Percentiles rank a stretch among this genome's conserved stretches.
Conservation (phyloP, 2,888 invertebrate species). For the Agrochola macilenta region DNA sequence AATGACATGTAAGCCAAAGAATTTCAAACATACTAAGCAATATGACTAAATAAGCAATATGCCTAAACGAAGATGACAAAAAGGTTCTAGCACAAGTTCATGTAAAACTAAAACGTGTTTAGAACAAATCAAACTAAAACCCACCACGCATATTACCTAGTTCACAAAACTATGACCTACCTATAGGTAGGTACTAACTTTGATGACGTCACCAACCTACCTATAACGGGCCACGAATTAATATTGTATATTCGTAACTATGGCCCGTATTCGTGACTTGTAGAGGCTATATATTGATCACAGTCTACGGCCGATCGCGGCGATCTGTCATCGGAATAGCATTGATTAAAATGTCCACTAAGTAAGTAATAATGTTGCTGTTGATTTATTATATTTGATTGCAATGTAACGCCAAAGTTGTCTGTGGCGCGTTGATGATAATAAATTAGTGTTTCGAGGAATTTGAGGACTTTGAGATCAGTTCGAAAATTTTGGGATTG, state of each 20-base stretch:
- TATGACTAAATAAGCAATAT: no score
- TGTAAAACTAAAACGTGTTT: background rate
- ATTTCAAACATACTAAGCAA: no score
- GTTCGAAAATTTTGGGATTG: constrained; percentile 26
- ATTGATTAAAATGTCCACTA: constrained; percentile 85
- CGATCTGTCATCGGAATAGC: constrained; percentile 82
- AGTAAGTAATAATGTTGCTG: constrained; percentile 81
- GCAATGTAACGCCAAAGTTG: constrained; percentile 73
- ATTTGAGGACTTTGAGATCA: constrained; percentile 28
- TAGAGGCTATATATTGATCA: constrained; percentile 70
- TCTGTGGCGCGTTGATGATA: constrained; percentile 63
- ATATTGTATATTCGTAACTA: constrained; percentile 52
- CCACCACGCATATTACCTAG: background rate
- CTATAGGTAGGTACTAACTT: constrained; percentile 6
- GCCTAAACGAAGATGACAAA: background rate
- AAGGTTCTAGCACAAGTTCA: background rate
- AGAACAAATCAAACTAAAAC: background rate
- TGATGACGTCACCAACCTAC: constrained; percentile 60
- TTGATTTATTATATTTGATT: constrained; percentile 83
- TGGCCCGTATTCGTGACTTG: constrained; percentile 63
- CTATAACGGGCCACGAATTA: constrained; percentile 49
- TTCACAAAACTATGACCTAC: constrained; percentile 1
- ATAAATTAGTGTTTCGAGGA: constrained; percentile 61
- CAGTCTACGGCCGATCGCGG: constrained; percentile 71
- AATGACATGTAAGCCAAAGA: no score